These are phyloP conservation scores for Artibeus lituratus DNA, from an alignment of 2,797 vertebrate species.

Conservation along the genomic window DNA sequence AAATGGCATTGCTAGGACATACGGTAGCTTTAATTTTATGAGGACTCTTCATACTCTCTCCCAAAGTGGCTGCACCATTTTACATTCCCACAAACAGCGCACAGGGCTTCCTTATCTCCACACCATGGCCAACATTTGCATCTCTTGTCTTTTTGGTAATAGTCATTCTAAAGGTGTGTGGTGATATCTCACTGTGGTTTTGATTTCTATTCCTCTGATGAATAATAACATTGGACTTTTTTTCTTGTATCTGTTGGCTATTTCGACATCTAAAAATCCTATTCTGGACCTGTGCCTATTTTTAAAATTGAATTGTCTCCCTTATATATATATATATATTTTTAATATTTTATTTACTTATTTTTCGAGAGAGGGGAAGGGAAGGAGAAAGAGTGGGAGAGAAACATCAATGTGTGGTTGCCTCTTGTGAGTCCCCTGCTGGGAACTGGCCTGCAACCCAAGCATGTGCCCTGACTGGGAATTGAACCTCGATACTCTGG, in stretches of 20 bases:
- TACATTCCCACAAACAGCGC: neutral
- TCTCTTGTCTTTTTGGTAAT: neutral
- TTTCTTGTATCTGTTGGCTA: neutral
- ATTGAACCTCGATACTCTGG: no score
- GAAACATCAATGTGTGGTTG: no score
- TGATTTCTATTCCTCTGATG: neutral
- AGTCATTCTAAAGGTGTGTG: neutral
- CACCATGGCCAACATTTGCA: neutral
- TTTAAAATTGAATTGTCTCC: neutral
- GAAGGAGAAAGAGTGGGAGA: no score
- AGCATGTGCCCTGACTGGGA: no score
- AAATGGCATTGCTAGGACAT: neutral
- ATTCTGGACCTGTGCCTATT: neutral
- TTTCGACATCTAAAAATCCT: neutral
- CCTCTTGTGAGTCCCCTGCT: no score
- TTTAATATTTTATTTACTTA: no score
- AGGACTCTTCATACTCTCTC: neutral
- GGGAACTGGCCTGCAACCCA: no score
- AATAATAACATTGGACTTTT: neutral
- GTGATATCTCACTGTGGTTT: neutral
- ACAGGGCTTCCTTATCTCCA: neutral
- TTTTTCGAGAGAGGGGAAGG: no score
- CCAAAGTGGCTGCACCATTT: neutral
- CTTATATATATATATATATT: no score
- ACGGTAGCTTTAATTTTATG: neutral